A percentile compares a stretch with the other conserved stretches of the same genome.
phyloP scores from a whole-genome alignment of 2,888 invertebrate species.

The Cantharis rufa region DNA sequence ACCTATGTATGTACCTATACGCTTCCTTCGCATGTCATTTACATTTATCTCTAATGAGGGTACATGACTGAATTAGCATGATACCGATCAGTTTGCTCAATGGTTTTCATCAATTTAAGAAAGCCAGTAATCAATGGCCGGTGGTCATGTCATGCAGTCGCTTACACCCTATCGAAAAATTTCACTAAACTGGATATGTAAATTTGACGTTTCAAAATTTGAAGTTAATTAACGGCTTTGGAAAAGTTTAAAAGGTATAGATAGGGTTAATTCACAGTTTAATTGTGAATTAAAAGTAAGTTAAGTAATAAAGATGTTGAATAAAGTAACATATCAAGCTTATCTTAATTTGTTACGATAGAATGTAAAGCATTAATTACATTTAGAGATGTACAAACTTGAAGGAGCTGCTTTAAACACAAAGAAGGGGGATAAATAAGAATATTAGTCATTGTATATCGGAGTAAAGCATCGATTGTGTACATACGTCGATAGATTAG shows the following conservation, averaged over 20 bases:
- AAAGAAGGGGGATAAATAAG: constrained; percentile 32
- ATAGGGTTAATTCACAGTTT: constrained; percentile 6
- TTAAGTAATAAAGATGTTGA: constrained; percentile 34
- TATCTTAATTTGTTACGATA: constrained; percentile 47
- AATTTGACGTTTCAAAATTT: background rate
- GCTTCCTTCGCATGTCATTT: constrained; percentile 38
- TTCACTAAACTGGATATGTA: constrained; percentile 7
- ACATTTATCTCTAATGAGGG: constrained; percentile 48
- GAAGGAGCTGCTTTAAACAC: constrained; percentile 34
- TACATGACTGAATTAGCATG: constrained; percentile 46
- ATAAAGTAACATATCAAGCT: constrained; percentile 38
- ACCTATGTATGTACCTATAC: constrained; percentile 12
- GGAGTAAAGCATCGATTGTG: constrained; percentile 45
- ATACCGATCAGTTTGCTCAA: constrained; percentile 41
- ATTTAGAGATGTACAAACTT: constrained; percentile 36
- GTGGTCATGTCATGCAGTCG: constrained; percentile 38
- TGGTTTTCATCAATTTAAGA: constrained; percentile 35
- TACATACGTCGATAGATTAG: constrained; percentile 1
- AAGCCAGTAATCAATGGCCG: constrained; percentile 31
- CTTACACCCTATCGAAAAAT: constrained; percentile 16
- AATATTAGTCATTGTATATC: constrained; percentile 40
- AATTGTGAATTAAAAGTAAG: constrained; percentile 18
- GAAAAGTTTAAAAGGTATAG: background rate
- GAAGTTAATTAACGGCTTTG: background rate
- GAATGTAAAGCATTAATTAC: constrained; percentile 46